A percentile compares a stretch with the other conserved stretches of the same genome.
phyloP scores from a whole-genome alignment of 2,797 vertebrate genomes.

The Falco naumanni region DNA sequence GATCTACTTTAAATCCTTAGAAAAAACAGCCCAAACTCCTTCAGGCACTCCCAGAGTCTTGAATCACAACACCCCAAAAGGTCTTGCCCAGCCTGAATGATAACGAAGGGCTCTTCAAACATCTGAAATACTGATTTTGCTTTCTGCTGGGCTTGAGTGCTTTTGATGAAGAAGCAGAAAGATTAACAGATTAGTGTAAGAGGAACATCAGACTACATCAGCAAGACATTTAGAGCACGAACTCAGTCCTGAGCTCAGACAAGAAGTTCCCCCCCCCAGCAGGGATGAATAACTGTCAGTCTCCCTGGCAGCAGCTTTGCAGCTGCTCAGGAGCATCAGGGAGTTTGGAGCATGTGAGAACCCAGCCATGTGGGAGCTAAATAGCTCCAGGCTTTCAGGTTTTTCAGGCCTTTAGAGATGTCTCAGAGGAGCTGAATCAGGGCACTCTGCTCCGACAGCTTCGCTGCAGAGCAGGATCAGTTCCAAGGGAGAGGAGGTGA shows the following conservation, averaged over 20 bases:
- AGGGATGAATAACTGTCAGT: not conserved
- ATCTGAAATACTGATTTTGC: not conserved
- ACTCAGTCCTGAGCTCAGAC: not conserved
- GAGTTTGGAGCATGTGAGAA: slow-evolving; percentile 16
- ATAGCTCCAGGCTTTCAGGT: slow-evolving; percentile 51
- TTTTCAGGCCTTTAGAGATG: not conserved
- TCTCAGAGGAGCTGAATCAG: slow-evolving; percentile 13
- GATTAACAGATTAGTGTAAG: slow-evolving; percentile 37
- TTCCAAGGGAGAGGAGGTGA: not conserved
- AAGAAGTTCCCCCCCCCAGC: not conserved
- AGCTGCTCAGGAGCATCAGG: slow-evolving; percentile 1
- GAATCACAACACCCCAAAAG: slow-evolving; percentile 17
- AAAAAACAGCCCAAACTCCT: not conserved
- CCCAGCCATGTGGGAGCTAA: not conserved
- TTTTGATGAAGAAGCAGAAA: slow-evolving; percentile 37
- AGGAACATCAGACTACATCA: slow-evolving; percentile 30
- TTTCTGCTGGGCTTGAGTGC: slow-evolving; percentile 1
- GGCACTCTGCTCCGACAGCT: not conserved
- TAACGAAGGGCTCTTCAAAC: slow-evolving; percentile 21
- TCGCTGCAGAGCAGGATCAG: not conserved
- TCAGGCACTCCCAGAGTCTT: not conserved
- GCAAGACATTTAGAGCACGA: not conserved
- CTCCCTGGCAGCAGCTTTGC: not conserved
- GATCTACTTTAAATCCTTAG: not conserved
- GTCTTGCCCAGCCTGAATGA: slow-evolving; percentile 18